Evolutionary conservation across 1,140 invertebrate genomes (phyloP).

Genomic region (Gryon sp.): DNA sequence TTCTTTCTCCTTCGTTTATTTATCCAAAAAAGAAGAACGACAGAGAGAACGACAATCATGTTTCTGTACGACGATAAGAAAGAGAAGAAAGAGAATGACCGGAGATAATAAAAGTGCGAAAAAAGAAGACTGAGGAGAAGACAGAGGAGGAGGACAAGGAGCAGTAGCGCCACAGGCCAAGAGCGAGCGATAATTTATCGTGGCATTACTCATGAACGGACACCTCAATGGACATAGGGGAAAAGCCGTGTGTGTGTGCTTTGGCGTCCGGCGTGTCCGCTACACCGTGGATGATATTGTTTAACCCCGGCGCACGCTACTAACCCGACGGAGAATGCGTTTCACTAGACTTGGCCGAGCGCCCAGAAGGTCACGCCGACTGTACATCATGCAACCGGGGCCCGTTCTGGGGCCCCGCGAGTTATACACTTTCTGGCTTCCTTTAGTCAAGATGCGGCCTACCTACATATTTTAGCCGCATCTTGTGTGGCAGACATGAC

Average conservation of each 20-base stretch:
- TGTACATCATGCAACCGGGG: slow-evolving; percentile 58
- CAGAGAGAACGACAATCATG: too few species aligned
- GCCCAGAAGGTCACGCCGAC: slow-evolving; percentile 63
- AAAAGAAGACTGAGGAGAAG: slow-evolving; percentile 49
- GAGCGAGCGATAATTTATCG: slow-evolving; percentile 74
- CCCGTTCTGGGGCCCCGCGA: slow-evolving; percentile 27
- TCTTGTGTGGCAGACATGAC: slow-evolving; percentile 47
- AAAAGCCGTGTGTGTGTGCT: slow-evolving; percentile 62
- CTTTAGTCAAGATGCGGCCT: slow-evolving; percentile 5
- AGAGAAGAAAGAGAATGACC: slow-evolving; percentile 2
- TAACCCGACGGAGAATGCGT: slow-evolving; percentile 64
- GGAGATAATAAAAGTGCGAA: slow-evolving; percentile 51
- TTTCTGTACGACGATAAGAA: slow-evolving; percentile 2
- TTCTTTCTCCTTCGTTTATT: slow-evolving; percentile 37
- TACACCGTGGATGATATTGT: slow-evolving; percentile 72
- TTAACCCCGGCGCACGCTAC: slow-evolving; percentile 67
- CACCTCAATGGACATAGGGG: slow-evolving; percentile 73
- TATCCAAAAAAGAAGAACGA: slow-evolving; percentile 28
- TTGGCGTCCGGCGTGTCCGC: slow-evolving; percentile 64
- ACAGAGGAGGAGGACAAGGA: slow-evolving; percentile 62
- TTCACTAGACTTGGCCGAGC: slow-evolving; percentile 59
- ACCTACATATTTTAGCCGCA: slow-evolving; percentile 46
- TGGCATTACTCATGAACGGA: slow-evolving; percentile 76
- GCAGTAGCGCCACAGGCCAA: slow-evolving; percentile 56
- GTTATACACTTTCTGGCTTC: slow-evolving; percentile 21